Conservation (phyloP, 2,113 vertebrate genomes). For the Poecile atricapillus region DNA sequence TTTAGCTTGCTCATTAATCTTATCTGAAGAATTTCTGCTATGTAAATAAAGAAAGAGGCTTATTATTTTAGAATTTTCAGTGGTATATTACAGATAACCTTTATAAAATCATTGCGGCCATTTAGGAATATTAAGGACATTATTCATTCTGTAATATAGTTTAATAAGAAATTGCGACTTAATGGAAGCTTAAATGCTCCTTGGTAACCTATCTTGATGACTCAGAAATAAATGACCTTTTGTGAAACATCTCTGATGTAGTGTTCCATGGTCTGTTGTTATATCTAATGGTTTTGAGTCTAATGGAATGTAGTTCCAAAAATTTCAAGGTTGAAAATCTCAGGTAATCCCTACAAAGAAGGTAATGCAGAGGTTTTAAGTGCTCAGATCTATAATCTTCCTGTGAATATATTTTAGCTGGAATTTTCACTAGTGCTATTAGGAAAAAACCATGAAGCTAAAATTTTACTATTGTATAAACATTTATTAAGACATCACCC, state of each 20-base stretch:
- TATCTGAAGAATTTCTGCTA: not conserved
- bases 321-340: not conserved
- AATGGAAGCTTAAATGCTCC: not conserved
- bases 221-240: not conserved
- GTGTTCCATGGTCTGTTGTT: not conserved
- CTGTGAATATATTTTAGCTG: not conserved
- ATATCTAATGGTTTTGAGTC: not conserved
- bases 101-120: not conserved
- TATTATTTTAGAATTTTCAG: not conserved
- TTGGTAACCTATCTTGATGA: not conserved
- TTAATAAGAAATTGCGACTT: not conserved
- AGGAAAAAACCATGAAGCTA: not conserved
- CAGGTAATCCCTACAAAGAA: not conserved
- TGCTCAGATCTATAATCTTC: not conserved
- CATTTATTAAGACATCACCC: not conserved
- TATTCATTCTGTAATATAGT: not conserved
- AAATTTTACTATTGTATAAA: not conserved
- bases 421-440: not conserved
- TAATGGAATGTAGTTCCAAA: not conserved
- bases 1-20: not conserved
- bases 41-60: not conserved
- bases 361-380: not conserved
- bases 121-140: not conserved
- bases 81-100: not conserved
- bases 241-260: not conserved